A percentile compares a stretch with the other conserved stretches of the same genome.
Conservation (phyloP, 2,797 vertebrate genomes). For the Octomys mimax region DNA sequence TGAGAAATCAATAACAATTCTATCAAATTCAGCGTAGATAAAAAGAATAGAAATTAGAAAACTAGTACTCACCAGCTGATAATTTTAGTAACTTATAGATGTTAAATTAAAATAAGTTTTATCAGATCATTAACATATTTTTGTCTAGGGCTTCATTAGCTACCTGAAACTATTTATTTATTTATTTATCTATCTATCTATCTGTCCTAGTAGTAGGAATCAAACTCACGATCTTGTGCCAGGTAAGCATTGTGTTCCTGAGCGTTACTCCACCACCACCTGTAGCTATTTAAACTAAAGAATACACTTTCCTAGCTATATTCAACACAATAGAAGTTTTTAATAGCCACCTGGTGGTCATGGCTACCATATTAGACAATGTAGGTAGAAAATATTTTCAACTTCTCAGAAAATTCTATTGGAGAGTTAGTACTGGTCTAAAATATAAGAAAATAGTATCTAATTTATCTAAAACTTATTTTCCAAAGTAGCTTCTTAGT, state of each 20-base stretch:
- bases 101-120: not conserved
- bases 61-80: not conserved
- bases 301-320: not conserved
- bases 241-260: too few species aligned
- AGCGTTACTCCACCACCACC: too few species aligned
- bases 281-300: not conserved
- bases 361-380: not conserved
- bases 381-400: not conserved
- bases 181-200: too few species aligned
- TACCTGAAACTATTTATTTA: not conserved
- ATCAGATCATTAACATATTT: not conserved
- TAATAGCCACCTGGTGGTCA: not conserved
- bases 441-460: not conserved
- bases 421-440: not conserved
- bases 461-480: constrained; percentile 12
- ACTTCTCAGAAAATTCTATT: not conserved
- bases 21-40: not conserved
- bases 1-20: not conserved
- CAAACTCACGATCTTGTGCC: too few species aligned
- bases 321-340: not conserved
- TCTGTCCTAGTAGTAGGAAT: too few species aligned
- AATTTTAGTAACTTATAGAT: constrained; percentile 11
- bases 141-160: not conserved
- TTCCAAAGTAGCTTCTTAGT: not conserved
- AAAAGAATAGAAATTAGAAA: constrained; percentile 16